phyloP scores from a whole-genome alignment of 53 echinoderm and acorn worm species.

The Henricia sp. region DNA sequence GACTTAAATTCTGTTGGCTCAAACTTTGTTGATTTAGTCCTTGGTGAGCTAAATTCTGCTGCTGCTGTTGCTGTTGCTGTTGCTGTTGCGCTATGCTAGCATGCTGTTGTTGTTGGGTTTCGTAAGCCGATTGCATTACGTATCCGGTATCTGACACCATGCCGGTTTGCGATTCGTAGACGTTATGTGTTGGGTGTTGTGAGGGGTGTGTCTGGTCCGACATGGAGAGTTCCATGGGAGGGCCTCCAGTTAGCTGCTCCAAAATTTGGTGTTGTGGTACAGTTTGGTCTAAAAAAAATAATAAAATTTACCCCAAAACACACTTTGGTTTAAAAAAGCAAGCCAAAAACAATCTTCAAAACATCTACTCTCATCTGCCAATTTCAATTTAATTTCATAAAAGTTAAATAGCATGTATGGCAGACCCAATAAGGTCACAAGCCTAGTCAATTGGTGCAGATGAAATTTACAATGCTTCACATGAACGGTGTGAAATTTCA shows the following conservation, averaged over 20 bases:
- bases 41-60: constrained; percentile 20
- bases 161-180: constrained; percentile 41
- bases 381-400: too few relatives aligned
- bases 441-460: too few relatives aligned
- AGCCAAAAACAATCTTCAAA: too few relatives aligned
- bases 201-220: constrained; percentile 38
- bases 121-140: constrained; percentile 52
- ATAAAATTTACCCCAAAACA: too few relatives aligned
- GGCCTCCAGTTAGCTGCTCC: constrained; percentile 44
- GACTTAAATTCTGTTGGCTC: constrained; percentile 2
- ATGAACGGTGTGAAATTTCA: too few relatives aligned
- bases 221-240: constrained; percentile 26
- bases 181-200: constrained; percentile 21
- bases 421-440: too few relatives aligned
- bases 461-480: too few relatives aligned
- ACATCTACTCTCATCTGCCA: too few relatives aligned
- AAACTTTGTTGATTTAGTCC: constrained; percentile 5
- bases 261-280: constrained; percentile 50
- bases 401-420: too few relatives aligned
- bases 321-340: too few relatives aligned
- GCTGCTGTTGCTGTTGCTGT: constrained; percentile 35
- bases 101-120: constrained; percentile 25
- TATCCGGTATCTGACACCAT: constrained; percentile 62
- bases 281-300: constrained; percentile 47
- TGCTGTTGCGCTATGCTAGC: constrained; percentile 30